Evolutionary conservation across 2,797 vertebrate species (phyloP), one percentile per base, ranked within the genome.

Genomic region (Dicrostonyx torquatus): DNA sequence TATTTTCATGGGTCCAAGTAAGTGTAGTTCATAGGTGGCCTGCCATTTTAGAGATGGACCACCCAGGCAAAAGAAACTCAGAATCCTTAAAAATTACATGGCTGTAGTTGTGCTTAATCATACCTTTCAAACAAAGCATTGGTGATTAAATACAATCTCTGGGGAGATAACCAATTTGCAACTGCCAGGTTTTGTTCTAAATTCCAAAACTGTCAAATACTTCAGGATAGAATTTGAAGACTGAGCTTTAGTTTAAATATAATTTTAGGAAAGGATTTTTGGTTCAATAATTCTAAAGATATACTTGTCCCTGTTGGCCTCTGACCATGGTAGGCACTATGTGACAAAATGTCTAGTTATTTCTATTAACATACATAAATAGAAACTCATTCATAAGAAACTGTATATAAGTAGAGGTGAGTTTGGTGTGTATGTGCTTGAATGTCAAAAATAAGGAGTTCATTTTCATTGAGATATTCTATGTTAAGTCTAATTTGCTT

Each of bases 261-360:
- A 43, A 92, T 93, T 95, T 91, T 82, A 73, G 60, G n/a, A 88
- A 45, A 91, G 14, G 2, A 60, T 84, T 87, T 94, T 87, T 43
- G 15, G 85, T 78, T 94, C n/a, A 83, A 37, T n/a, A 55, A 66
- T 92, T 96, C 89, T 90, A n/a, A 93, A 92, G 79, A 72, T 43
- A 45, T 88, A 70, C 68, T 66, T 93, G 37, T 93, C 6, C 10
- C 78, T n/a, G 40, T 64, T 34, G 90, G 73, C 15, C 13, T 31
- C 75, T 93, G 62, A 85, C 17, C 12, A 91, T 72, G 31, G 66
- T 58, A 89, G 91, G 29, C 4, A 77, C 76, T 31, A 82, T 43
- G n/a, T 83, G 78, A 89, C 93, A 43, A 53, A 91, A 77, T 18
- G 22, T n/a, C 34, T 24, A 72, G 13, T 6, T 89, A 66, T 90